Conservation (phyloP, 2,888 invertebrate genomes). For the Tuberolachnus salignus region DNA sequence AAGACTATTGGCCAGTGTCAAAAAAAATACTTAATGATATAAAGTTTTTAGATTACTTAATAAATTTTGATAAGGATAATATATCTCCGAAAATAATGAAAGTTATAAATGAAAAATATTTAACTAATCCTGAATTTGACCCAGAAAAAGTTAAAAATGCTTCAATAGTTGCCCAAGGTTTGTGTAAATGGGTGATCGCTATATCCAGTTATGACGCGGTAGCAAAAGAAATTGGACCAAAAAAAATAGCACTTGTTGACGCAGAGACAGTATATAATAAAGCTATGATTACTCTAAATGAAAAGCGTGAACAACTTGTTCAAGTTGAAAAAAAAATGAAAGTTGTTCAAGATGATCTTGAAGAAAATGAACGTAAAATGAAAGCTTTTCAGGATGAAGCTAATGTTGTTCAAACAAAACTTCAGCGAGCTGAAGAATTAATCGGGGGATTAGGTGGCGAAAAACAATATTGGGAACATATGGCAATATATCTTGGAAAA, state of each 20-base stretch:
- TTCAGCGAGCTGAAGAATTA: conserved; percentile 89
- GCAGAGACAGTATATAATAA: conserved; percentile 81
- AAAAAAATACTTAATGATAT: conserved; percentile 87
- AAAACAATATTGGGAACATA: conserved; percentile 81
- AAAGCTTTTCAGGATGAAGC: conserved; percentile 49
- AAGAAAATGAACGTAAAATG: conserved; percentile 74
- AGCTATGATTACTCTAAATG: conserved; percentile 72
- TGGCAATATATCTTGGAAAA: conserved; percentile 72
- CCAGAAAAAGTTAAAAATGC: conserved; percentile 87
- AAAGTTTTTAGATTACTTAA: conserved; percentile 85
- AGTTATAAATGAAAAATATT: conserved; percentile 79
- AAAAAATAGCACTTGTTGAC: conserved; percentile 84
- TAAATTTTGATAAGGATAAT: conserved; percentile 91
- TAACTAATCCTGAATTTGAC: conserved; percentile 85
- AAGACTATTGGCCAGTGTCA: conserved; percentile 93
- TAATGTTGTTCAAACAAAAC: conserved; percentile 70
- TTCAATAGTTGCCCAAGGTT: conserved; percentile 87
- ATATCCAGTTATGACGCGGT: conserved; percentile 94
- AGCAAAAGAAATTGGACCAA: conserved; percentile 90
- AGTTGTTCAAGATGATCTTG: conserved; percentile 73
- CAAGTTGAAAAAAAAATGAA: conserved; percentile 70
- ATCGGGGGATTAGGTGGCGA: conserved; percentile 92
- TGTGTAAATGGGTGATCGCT: conserved; percentile 94
- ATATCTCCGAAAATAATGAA: conserved; percentile 84
- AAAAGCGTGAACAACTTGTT: conserved; percentile 59